Evolutionary conservation across 2,888 invertebrate species (phyloP).

Genomic region (Augochlorella aurata): DNA sequence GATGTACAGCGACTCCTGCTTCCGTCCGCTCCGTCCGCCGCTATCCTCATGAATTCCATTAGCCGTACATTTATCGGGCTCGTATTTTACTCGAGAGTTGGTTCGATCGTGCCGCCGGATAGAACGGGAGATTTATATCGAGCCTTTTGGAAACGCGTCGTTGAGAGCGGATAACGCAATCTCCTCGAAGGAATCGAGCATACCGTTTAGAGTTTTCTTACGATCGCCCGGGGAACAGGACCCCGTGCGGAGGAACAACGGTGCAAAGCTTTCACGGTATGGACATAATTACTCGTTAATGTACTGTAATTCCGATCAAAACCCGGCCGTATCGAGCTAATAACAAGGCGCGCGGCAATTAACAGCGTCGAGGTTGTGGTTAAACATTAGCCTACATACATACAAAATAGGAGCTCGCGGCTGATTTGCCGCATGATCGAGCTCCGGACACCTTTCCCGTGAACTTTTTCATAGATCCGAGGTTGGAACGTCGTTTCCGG

Average conservation of each 20-base stretch:
- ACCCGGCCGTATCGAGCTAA: conserved; percentile 52
- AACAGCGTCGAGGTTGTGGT: conserved; percentile 42
- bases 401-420: conserved; percentile 41
- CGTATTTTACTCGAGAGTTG: conserved; percentile 38
- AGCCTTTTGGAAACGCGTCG: conserved; percentile 19
- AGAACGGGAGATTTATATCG: conserved; percentile 22
- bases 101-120: conserved; percentile 18
- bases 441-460: conserved; percentile 13
- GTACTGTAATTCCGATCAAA: conserved; percentile 53
- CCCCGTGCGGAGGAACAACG: background rate
- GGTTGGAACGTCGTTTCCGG: background rate
- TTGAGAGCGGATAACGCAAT: conserved; percentile 9
- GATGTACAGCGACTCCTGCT: conserved; percentile 69
- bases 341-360: conserved; percentile 60
- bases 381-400: conserved; percentile 56
- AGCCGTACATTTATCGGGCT: conserved; percentile 53
- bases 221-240: background rate
- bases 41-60: conserved; percentile 73
- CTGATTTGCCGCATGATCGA: conserved; percentile 38
- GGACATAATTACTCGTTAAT: conserved; percentile 53
- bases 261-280: conserved; percentile 13
- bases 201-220: background rate
- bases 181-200: conserved; percentile 13
- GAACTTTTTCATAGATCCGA: background rate
- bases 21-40: conserved; percentile 56